phyloP scores from a whole-genome alignment of 35 echinoderm and acorn worm genomes.

The Acanthaster planci region DNA sequence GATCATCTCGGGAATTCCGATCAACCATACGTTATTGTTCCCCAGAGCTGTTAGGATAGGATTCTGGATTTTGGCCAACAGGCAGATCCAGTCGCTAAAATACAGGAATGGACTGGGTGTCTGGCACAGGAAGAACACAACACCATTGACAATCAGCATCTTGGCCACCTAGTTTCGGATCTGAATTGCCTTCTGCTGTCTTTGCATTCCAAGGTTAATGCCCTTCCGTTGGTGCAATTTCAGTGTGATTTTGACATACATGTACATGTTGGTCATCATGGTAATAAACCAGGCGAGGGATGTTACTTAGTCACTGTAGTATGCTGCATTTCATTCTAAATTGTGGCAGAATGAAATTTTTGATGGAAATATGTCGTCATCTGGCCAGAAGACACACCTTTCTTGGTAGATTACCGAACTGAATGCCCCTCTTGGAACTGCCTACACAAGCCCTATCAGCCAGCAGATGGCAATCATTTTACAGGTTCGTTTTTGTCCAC shows the following conservation, averaged over 20 bases:
- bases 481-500: not conserved
- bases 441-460: not conserved
- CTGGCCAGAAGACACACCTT: not conserved
- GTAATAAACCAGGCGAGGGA: not conserved
- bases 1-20: no score
- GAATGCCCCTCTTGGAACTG: no score
- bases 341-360: not conserved
- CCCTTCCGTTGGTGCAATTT: not conserved
- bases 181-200: not conserved
- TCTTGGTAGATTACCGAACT: not conserved
- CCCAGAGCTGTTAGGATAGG: no score
- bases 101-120: no score
- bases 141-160: slow-evolving; percentile 34
- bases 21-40: no score
- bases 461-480: not conserved
- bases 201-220: not conserved
- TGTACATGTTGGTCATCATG: not conserved
- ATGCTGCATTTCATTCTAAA: no score
- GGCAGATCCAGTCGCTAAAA: no score
- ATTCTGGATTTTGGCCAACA: no score
- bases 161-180: slow-evolving; percentile 26
- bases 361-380: not conserved
- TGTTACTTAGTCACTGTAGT: no score
- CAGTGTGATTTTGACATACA: not conserved
- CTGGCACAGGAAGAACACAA: slow-evolving; percentile 21